Evolutionary conservation across 2,888 invertebrate genomes (phyloP), one percentile per base, ranked within the genome.

Genomic region (Heliconius aoede): DNA sequence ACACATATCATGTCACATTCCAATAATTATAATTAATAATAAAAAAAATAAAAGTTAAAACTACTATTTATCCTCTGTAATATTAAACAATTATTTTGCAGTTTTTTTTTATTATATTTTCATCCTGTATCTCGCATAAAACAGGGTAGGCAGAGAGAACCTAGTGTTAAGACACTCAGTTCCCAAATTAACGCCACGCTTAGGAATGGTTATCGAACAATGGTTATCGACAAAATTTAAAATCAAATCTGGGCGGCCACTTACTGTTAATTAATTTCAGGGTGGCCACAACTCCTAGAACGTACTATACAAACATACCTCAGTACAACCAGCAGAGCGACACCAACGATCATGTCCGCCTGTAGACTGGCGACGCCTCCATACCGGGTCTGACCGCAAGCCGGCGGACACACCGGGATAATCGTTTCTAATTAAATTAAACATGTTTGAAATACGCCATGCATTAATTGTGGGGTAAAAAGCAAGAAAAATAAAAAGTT

Each of bases 391-490:
- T 96, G 96, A 13, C 96, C 97, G 91, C 98, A 98, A 86, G 98
- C 98, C 80, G 98, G 98, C 84, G 98, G 98, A 88, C 98, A 98
- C 85, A 98, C 97, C 83, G 98, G 98, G 83, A 98, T 97, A 86
- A 98, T 97, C 73, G 98, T 97, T 95, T 98, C 97, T 97, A 96
- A 60, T 80, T 64, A 55, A 69, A 51, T n/a, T 11, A 68, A 51
- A 46, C 9, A 11, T 5, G 30, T 26, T 26, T 26, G 1, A 26
- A 26, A 60, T 60, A 28, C 60, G 26, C 26, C 60, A 69, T 69
- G 69, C 69, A 15, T 55, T 32, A 68, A n/a, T 30, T 55, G 5
- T 15, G 36, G 11, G 11, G 11, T 36, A n/a, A n/a, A 51, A 69
- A 55, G 69, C 69, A 46, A 40, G 1, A 46, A 51, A 30, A 11